Evolutionary conservation across 2,113 vertebrate species (phyloP), one percentile per base, ranked within the genome.

Genomic region (Hemicordylus capensis): DNA sequence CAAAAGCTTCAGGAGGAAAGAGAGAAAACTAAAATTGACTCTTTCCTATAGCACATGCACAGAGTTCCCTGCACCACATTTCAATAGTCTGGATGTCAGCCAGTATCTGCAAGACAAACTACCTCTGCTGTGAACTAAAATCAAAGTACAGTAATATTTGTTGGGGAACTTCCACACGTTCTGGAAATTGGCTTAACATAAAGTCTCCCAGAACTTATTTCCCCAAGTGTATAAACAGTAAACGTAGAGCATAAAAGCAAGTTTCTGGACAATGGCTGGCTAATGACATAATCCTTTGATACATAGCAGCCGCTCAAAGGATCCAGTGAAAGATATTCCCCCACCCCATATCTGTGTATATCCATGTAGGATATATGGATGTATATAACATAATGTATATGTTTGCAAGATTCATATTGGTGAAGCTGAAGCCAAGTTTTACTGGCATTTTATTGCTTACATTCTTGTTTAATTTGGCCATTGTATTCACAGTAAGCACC

Each of bases 361-460:
- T 44, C 44, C 42, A 51, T 67, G 15, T 5, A n/a, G 6, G 20
- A 8, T 37, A 46, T n/a, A n/a, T n/a, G n/a, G n/a, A n/a, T n/a
- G n/a, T n/a, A n/a, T n/a, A n/a, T n/a, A 44, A 67, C 26, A 46
- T 14, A 37, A 34, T 70, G 44, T 76, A 31, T 22, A 48, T 10
- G 56, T 59, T 70, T 24, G n/a, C 11, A 69, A 14, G 22, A 54
- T 56, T 56, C 34, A 28, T 39, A 81, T 67, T 69, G 54, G 34
- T 69, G 46, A 51, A 24, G 10, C 8, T 1, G 42, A 63, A 20
- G 1, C 46, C 2, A 46, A 58, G n/a, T 24, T 8, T 9, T 3
- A 0, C 0, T 0, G 42, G 39, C 0, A 0, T 11, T 28, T 7
- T 9, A 2, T 37, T 37, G 48, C 31, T 31, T 26, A 3, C 12